Percentiles rank a stretch among this genome's conserved stretches.
Evolutionary conservation across 2,888 invertebrate species (phyloP).

Genomic region (Deroplatys truncata): DNA sequence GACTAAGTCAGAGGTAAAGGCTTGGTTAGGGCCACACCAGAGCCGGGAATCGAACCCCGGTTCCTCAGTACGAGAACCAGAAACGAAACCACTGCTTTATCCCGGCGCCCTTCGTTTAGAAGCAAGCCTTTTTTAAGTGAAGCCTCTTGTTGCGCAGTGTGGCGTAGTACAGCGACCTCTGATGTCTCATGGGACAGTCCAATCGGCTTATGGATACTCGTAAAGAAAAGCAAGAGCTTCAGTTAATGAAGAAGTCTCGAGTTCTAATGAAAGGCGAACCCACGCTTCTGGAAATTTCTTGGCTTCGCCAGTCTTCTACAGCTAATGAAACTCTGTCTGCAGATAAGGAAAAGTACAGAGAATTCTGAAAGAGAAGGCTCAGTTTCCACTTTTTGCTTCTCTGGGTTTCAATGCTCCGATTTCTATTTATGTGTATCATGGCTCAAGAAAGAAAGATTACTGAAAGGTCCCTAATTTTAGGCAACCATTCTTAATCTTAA

Average conservation of each 20-base stretch:
- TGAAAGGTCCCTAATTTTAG: no score
- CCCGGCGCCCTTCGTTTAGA: no score
- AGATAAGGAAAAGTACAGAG: background rate
- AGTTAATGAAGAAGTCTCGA: background rate
- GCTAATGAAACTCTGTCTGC: background rate
- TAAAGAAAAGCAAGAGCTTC: background rate
- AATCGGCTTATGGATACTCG: background rate
- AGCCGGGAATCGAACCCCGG: no score
- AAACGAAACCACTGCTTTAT: no score
- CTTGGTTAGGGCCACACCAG: no score
- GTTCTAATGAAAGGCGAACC: background rate
- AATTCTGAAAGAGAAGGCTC: background rate
- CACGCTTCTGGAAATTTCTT: background rate
- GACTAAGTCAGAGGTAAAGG: no score
- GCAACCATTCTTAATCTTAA: no score
- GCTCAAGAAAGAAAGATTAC: no score
- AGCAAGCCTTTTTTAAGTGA: background rate
- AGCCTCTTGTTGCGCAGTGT: background rate
- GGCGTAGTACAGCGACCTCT: background rate
- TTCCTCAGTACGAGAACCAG: no score
- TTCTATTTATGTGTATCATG: no score
- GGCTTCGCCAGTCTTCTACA: background rate
- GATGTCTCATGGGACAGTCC: background rate
- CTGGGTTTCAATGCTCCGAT: background rate
- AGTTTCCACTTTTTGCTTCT: background rate